Conservation (phyloP, 2,888 invertebrate genomes). For the Troides oblongomaculatus region DNA sequence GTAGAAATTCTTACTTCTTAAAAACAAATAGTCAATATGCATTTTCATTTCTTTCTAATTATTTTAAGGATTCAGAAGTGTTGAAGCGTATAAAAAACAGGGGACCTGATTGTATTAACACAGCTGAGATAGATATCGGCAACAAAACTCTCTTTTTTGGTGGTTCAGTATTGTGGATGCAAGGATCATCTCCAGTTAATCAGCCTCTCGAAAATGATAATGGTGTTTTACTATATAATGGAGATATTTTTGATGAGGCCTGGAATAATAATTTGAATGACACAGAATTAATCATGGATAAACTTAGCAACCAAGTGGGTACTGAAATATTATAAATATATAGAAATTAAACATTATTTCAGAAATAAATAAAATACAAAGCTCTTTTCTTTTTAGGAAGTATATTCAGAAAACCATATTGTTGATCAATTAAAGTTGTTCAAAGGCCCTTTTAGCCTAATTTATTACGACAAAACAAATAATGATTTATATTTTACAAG, state of each 20-base stretch:
- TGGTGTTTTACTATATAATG: conserved; percentile 91
- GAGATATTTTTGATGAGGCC: conserved; percentile 87
- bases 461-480: conserved; percentile 83
- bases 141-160: conserved; percentile 55
- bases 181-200: conserved; percentile 81
- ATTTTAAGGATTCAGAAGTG: conserved; percentile 57
- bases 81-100: conserved; percentile 70
- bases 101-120: conserved; percentile 76
- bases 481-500: conserved; percentile 88
- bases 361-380: neutral
- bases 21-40: no score
- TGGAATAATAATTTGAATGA: conserved; percentile 68
- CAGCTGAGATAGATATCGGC: conserved; percentile 42
- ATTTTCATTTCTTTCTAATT: neutral
- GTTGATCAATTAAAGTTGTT: conserved; percentile 77
- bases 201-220: conserved; percentile 85
- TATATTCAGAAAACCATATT: conserved; percentile 47
- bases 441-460: conserved; percentile 91
- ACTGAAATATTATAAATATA: neutral
- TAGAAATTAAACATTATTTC: neutral
- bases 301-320: conserved; percentile 42
- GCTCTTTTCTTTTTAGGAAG: conserved; percentile 39
- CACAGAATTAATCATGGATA: conserved; percentile 73
- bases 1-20: no score
- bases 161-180: conserved; percentile 90